Evolutionary conservation across 2,888 invertebrate species (phyloP).

Genomic region (Gastrophysa polygoni): DNA sequence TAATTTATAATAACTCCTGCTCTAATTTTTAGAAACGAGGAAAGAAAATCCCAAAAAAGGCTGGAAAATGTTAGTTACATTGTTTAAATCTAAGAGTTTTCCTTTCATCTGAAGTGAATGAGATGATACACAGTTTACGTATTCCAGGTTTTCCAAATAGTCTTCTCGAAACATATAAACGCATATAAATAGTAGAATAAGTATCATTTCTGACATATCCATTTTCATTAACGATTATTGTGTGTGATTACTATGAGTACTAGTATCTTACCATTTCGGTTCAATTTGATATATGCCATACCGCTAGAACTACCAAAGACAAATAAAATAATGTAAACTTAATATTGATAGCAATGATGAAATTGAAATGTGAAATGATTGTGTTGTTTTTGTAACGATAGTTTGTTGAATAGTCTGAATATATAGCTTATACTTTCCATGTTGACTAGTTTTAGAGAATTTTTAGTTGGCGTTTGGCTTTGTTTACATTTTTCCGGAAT

Average conservation of each 20-base stretch:
- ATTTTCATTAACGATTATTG: conserved; percentile 1
- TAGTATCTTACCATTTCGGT: conserved; percentile 18
- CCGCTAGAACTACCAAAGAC: conserved; percentile 35
- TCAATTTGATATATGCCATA: conserved; percentile 15
- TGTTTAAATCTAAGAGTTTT: no score
- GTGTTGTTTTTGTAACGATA: background rate
- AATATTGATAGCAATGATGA: background rate
- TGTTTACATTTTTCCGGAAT: conserved; percentile 22
- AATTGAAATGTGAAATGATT: background rate
- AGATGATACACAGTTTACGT: no score
- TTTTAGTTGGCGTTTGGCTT: conserved; percentile 17
- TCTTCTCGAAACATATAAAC: no score
- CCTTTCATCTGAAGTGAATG: no score
- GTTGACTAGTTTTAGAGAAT: conserved; percentile 28
- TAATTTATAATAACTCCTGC: no score
- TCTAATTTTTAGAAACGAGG: no score
- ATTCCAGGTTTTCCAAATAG: no score
- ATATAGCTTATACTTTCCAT: conserved; percentile 17
- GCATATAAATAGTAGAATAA: background rate
- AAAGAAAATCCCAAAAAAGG: no score
- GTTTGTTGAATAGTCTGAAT: conserved; percentile 18
- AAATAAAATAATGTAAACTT: conserved; percentile 14
- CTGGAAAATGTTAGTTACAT: no score
- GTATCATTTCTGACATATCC: conserved; percentile 27
- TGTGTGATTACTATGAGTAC: conserved; percentile 11